A percentile compares a stretch with the other conserved stretches of the same genome.
Conservation (phyloP, 2,113 vertebrate genomes). For the Aegithalos caudatus region DNA sequence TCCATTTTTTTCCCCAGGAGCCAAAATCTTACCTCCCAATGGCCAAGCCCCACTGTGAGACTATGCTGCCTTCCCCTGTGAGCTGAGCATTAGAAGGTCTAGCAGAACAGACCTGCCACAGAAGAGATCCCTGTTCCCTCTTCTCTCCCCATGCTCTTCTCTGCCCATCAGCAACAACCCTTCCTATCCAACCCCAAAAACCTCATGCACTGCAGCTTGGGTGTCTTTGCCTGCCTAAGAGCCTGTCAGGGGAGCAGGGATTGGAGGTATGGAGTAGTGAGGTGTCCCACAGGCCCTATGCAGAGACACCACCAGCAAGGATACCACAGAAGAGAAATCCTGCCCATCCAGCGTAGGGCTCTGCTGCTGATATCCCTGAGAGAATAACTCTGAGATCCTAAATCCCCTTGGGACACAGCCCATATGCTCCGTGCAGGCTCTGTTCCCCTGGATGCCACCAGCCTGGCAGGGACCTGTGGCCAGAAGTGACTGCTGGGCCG, state of each 20-base stretch:
- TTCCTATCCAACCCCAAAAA: not conserved
- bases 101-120: not conserved
- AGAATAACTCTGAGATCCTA: not conserved
- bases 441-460: not conserved
- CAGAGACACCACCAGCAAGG: not conserved
- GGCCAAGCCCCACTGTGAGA: not conserved
- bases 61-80: not conserved
- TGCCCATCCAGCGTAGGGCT: not conserved
- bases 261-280: not conserved
- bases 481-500: not conserved
- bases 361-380: not conserved
- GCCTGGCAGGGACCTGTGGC: rapidly evolving
- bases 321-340: not conserved
- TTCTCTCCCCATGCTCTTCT: not conserved
- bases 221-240: not conserved
- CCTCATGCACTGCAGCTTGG: rapidly evolving
- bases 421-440: not conserved
- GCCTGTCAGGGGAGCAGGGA: not conserved
- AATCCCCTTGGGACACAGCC: not conserved
- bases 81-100: not conserved
- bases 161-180: not conserved
- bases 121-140: not conserved
- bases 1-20: not conserved
- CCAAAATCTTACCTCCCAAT: not conserved
- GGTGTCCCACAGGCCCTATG: not conserved